Base-by-base conservation (phyloP, 2,888 invertebrate genomes). In the Dermolepida albohirtum region DNA sequence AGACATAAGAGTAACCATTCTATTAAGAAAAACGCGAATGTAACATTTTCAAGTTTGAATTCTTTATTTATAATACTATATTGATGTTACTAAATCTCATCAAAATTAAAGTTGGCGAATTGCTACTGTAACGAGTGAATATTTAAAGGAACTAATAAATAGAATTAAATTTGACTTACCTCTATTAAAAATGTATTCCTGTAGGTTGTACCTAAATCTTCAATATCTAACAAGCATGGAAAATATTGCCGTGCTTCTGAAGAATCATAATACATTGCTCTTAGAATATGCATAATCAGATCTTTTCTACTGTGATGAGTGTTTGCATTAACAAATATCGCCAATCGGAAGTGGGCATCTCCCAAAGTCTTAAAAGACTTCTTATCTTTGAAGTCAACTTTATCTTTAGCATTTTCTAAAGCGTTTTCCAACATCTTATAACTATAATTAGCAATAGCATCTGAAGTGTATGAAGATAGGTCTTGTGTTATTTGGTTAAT, bases 241-340 rank as follows among this genome's bases (percentile, higher is more conserved):
- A 92, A 91, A 63, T 90, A 82, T 68, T 88, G 86, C 16, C 85
- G 82, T 0, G 90, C 90, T 75, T 90, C 89, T 7, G 78, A 77
- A 0, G 87, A 87, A 62, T 86, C 87, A 54, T 85, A 81, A 72
- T 83, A 83, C 87, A 92, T 90, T 0, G 89, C 89, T 72, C 84
- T 82, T 44, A 90, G 77, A 5, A 88, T 84, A 14, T 85, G 86
- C 34, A 75, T 67, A 10, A 87, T 77, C 66, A 79, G 78, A 71
- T 79, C 72, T 39, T 69, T 66, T 39, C 75, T 74, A 49, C 68
- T 34, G 6, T 34, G 68, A 0, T 72, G 66, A 34, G 71, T 63
- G 39, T 76, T 72, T 22, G 80, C 74, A 55, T 81, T 80, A 22
- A 80, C 79, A 72, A 81, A 84, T 68, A 84, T 79, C 1, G 84